Conservation (phyloP, 2,888 invertebrate genomes). For the Drosophila subquinaria region DNA sequence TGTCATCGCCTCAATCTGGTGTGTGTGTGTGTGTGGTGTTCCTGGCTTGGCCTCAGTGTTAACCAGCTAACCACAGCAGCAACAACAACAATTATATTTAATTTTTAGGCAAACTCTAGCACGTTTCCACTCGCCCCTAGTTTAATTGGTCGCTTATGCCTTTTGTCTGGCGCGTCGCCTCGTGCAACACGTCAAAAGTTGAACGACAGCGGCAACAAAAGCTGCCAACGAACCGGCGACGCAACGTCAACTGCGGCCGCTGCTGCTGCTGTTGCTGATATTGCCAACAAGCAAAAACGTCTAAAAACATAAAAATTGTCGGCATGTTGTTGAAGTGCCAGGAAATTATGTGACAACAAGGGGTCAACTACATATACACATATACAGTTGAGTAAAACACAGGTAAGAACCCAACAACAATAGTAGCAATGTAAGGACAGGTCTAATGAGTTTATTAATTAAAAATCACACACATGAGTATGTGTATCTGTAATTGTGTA, state of each 20-base stretch:
- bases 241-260: slow-evolving; percentile 47
- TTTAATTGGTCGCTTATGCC: slow-evolving; percentile 45
- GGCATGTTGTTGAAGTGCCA: slow-evolving; percentile 75
- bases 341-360: slow-evolving; percentile 72
- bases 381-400: slow-evolving; percentile 68
- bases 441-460: slow-evolving; percentile 81
- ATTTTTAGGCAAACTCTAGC: slow-evolving; percentile 74
- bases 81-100: slow-evolving; percentile 71
- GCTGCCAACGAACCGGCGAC: slow-evolving; percentile 63
- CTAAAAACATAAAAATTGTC: slow-evolving; percentile 71
- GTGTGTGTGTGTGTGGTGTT: slow-evolving; percentile 17
- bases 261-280: too few species aligned
- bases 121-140: slow-evolving; percentile 54
- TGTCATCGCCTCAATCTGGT: slow-evolving; percentile 46
- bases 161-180: slow-evolving; percentile 61
- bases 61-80: slow-evolving; percentile 56
- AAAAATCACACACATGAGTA: slow-evolving; percentile 65
- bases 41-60: slow-evolving; percentile 56
- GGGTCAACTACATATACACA: too few species aligned
- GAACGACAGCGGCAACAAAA: slow-evolving; percentile 77
- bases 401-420: slow-evolving; percentile 20
- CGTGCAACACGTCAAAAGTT: slow-evolving; percentile 79
- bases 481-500: slow-evolving; percentile 3
- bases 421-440: slow-evolving; percentile 29
- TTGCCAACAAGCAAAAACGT: slow-evolving; percentile 56